Base-by-base conservation (phyloP, 2,797 vertebrate genomes). In the Denticeps clupeoides region DNA sequence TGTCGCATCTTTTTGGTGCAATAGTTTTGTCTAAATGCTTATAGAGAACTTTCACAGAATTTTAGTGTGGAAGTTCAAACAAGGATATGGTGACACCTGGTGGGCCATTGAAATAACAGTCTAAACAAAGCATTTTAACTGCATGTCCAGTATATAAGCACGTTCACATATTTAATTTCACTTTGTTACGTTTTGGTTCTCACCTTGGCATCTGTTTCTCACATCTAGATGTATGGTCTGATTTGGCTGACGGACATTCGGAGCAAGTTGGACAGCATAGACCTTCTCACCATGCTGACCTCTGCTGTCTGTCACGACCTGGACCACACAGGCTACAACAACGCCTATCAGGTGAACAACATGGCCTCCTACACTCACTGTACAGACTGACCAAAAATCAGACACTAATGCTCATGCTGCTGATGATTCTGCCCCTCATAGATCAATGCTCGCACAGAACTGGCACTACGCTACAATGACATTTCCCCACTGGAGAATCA, bases 281-380 rank as follows among this genome's bases (percentile, higher is more conserved):
- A 86, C 61, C 78, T 87, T 55, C 68, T 86, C 41, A 79, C 75
- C 64, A 82, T 86, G 79, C 38, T 86, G 65, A 86, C 81, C 45
- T 86, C 80, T 12, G 81, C 83, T 0, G 73, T 86, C n/a, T 86
- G 84, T 60, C 83, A 85, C 5, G 83, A 87, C 65, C 73, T 87
- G 1, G 85, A 87, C 63, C 83, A 87, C 69, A 79, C 74, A 0
- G 84, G 82, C n/a, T 86, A 86, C 70, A 87, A 86, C 73, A 86
- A 86, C 0, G 82, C 82, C 47, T 86, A 83, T 45, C 84, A 87
- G 80, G 85, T 82, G 21, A 15, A 32, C 51, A 6, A 33, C 18
- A 22, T 11, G 2, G 37, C 26, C 37, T n/a, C 13, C 26, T 7
- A 29, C 27, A 31, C 7, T 12, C 9, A 19, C 9, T 4, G 15